Percentiles rank a stretch among this genome's conserved stretches.
Conservation (phyloP, 2,113 vertebrate species). For the Arizona elegans region DNA sequence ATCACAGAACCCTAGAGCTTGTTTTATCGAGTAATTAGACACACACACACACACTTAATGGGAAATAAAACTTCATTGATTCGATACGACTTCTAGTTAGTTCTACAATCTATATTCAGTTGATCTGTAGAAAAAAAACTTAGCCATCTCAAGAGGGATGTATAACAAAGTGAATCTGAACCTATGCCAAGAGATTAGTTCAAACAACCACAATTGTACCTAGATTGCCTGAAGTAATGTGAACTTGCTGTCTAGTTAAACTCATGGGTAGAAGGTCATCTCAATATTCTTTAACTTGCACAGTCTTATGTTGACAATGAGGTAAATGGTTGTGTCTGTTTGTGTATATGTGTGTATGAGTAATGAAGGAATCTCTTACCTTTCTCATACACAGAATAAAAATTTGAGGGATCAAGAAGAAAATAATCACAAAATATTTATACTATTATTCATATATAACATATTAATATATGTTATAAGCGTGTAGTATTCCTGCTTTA, state of each 20-base stretch:
- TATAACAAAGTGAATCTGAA: not conserved
- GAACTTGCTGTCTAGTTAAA: not conserved
- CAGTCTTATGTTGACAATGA: not conserved
- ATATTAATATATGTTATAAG: not conserved
- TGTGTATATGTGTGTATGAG: not conserved
- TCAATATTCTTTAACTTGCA: not conserved
- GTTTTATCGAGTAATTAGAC: not conserved
- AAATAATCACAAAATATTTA: not conserved
- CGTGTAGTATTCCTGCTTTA: not conserved
- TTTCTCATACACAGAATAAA: not conserved
- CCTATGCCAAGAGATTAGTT: not conserved
- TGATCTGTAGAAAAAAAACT: not conserved
- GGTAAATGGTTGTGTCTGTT: not conserved
- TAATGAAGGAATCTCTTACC: not conserved
- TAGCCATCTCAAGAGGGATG: not conserved
- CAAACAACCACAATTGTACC: not conserved
- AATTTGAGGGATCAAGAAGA: not conserved
- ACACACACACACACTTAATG: not conserved
- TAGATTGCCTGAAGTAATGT: not conserved
- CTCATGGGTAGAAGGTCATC: not conserved
- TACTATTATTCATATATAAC: too few relatives aligned
- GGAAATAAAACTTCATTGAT: not conserved
- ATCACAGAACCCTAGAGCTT: not conserved
- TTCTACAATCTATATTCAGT: not conserved
- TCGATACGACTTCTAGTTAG: not conserved